Evolutionary conservation across 2,113 vertebrate genomes (phyloP).

Genomic region (Protobothrops flavoviridis): DNA sequence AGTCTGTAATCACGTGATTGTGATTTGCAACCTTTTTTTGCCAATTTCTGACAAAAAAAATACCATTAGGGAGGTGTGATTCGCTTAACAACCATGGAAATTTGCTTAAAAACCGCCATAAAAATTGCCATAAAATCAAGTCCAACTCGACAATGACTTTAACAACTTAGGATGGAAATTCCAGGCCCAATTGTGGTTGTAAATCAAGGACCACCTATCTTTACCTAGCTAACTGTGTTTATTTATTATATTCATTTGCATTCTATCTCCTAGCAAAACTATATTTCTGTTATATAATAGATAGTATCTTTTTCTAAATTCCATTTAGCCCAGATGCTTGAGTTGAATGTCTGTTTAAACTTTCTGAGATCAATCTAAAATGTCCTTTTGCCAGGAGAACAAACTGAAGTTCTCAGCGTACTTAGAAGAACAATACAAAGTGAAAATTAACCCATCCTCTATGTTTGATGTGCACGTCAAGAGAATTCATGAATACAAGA

Average conservation of each 20-base stretch:
- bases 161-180: neutral
- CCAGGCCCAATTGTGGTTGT: neutral
- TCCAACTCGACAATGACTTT: neutral
- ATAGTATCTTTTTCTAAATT: neutral
- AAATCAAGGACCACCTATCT: neutral
- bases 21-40: neutral
- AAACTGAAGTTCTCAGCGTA: conserved; percentile 84
- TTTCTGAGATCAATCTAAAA: neutral
- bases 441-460: conserved; percentile 82
- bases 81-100: neutral
- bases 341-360: neutral
- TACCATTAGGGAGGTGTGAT: neutral
- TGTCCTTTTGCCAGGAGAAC: conserved; percentile 76
- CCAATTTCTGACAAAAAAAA: neutral
- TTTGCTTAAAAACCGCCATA: neutral
- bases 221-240: neutral
- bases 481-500: conserved; percentile 88
- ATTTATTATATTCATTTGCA: neutral
- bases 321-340: neutral
- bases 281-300: neutral
- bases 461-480: conserved; percentile 90
- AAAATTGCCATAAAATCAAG: neutral
- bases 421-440: conserved; percentile 79
- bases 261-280: neutral
- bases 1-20: neutral